Base-by-base conservation (phyloP, 2,888 invertebrate genomes). In the Sabellastarte sp. region DNA sequence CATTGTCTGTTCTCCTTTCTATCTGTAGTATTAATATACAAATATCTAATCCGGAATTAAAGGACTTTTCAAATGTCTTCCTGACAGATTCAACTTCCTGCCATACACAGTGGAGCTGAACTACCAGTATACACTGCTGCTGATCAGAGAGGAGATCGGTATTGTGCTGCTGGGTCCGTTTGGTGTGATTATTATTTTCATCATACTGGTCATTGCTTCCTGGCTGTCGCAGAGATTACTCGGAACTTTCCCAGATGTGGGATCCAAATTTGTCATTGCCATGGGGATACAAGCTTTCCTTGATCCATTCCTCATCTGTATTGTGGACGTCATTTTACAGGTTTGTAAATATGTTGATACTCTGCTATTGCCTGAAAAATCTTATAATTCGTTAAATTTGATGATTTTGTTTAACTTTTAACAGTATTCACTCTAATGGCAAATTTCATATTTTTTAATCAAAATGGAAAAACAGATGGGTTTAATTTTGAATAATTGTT, bases 91-190 rank as follows among this genome's bases (percentile, higher is more conserved):
- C 66, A 76, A 79, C 64, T 80, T 80, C 68, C 73, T 77, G 24
- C 76, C 80, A 0, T 79, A 81, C 76, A 80, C 81, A 0, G 80
- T 81, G n/a, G 76, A 76, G 63, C 69, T 82, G 63, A 81, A 81
- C 75, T 82, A 82, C 72, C 81, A 82, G 69, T 67, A 69, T 26
- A 76, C 79, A 0, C 70, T 82, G 55, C 72, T 82, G 66, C 60
- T 67, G 5, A 74, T 76, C 1, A 63, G 73, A 32, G 76, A 82
- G 63, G 80, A 81, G 68, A 78, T 80, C 2, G 76, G 72, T 0
- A 73, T 81, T 2, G 80, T 81, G 0, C 67, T 76, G 15, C 64
- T 79, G 3, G 81, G 81, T 4, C 80, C 80, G 0, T 55, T 79
- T 60, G 68, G 72, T 31, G 77, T 76, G 66, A 73, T 81, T 33